Percentiles rank a stretch among this genome's conserved stretches.
Conservation (phyloP, 2,888 invertebrate genomes). For the Parascotia fuliginaria region DNA sequence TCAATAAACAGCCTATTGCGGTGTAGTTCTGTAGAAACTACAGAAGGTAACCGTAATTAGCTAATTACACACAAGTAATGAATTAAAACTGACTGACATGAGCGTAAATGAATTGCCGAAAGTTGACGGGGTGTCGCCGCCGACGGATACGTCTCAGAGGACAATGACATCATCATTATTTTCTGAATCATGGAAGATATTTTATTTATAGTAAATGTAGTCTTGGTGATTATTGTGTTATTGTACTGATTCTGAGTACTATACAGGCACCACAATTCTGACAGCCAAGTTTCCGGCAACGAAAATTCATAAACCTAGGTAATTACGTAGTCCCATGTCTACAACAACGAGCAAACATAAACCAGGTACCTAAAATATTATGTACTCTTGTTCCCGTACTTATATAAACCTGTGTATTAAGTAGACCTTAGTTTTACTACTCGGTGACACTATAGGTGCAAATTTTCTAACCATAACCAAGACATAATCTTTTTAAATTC, state of each 20-base stretch:
- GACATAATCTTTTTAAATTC: slow-evolving; percentile 14
- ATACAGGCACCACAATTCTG: slow-evolving; percentile 18
- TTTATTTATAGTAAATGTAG: neutral
- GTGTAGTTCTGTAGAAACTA: neutral
- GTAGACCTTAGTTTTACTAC: slow-evolving; percentile 52
- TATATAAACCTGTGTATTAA: slow-evolving; percentile 46
- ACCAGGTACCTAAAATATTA: slow-evolving; percentile 48
- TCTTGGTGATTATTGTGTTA: no score
- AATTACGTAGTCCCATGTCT: slow-evolving; percentile 37
- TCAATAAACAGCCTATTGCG: no score
- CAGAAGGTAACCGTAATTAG: no score
- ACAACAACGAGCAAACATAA: slow-evolving; percentile 45
- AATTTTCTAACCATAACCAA: slow-evolving; percentile 32
- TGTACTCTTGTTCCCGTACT: slow-evolving; percentile 45
- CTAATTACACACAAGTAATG: no score
- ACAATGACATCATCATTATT: no score
- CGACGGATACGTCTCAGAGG: no score
- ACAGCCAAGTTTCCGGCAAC: slow-evolving; percentile 31
- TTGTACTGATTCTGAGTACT: slow-evolving; percentile 14
- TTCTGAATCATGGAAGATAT: no score
- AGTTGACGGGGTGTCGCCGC: no score
- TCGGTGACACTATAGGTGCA: slow-evolving; percentile 45
- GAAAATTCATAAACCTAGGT: slow-evolving; percentile 45
- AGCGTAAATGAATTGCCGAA: no score
- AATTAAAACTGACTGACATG: no score